Conservation (phyloP, 2,113 vertebrate genomes). For the Conger conger region DNA sequence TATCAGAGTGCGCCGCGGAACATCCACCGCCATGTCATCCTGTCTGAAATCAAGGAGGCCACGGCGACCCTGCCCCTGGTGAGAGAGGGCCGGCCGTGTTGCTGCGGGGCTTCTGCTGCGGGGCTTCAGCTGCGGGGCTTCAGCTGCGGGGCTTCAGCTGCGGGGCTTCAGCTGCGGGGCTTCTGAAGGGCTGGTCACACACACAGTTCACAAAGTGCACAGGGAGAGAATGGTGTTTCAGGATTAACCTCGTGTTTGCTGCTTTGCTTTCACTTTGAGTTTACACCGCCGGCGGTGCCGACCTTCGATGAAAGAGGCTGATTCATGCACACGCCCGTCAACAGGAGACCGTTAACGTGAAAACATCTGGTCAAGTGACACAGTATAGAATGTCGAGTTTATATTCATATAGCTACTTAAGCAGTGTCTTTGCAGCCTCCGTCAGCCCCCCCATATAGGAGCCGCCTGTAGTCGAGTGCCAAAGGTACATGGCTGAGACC, state of each 20-base stretch:
- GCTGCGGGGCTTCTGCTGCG: no score
- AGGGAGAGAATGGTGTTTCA: no score
- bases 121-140: neutral
- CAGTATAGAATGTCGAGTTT: neutral
- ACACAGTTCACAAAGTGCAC: neutral
- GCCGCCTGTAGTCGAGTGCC: no score
- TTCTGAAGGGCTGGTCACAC: neutral
- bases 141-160: neutral
- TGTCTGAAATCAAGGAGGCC: slow-evolving; percentile 96
- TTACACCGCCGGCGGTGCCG: neutral
- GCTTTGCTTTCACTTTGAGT: neutral
- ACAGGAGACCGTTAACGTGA: neutral
- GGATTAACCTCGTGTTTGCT: neutral
- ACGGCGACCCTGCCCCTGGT: slow-evolving; percentile 84
- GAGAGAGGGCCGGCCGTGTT: no score
- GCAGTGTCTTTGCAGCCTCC: neutral
- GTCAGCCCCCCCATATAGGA: no score
- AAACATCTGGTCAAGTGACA: neutral
- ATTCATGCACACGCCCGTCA: neutral
- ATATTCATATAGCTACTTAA: neutral
- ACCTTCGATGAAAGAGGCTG: neutral
- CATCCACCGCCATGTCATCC: slow-evolving; percentile 89
- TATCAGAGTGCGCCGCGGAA: slow-evolving; percentile 92
- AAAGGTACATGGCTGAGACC: no score
- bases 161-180: neutral